Evolutionary conservation across 2,797 vertebrate genomes (phyloP), one percentile per base, ranked within the genome.

Genomic region (Pogonophryne albipinna): DNA sequence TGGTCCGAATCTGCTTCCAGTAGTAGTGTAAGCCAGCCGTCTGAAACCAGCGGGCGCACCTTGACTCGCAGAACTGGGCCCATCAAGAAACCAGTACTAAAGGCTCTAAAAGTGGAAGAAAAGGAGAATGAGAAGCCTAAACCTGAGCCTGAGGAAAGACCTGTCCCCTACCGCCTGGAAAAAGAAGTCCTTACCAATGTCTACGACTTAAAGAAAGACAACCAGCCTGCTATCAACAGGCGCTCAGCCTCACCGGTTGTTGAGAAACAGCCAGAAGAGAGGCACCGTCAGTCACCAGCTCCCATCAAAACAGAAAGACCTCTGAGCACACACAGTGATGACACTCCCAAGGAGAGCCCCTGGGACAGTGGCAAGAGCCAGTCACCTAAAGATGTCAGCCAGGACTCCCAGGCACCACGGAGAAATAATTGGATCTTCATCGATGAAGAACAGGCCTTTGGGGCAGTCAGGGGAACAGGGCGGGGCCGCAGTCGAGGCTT

Each of bases 401-500:
- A 76, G 0, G 96, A 97, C n/a, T 73, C 93, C 0, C 95, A 97
- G 17, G 94, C 94, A 0, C 95, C 96, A 0, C 96, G 97, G 61
- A 96, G 97, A 64, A 99, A 96, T 85, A 99, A 99, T 91, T 99
- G 98, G 98, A 99, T 99, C 79, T 99, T 99, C 63, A 98, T 99
- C 0, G 97, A 99, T 5, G 98, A 99, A 89, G 98, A 99, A 6
- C 98, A 99, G 77, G 98, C 98, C 6, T 99, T 99, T 0, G 97
- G 96, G 17, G 95, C 95, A 4, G 87, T 90, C 47, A 93, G 98
- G 76, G 97, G 96, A 23, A 93, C 94, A 1, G 94, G 96, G 4
- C 94, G 97, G 41, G 95, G 97, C 3, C 94, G 97, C 0, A 94
- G 97, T 17, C 96, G 97, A 13, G 96, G 97, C 38, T 98, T 99